phyloP scores from a whole-genome alignment of 2,113 vertebrate species.

The Xiphophorus hellerii region DNA sequence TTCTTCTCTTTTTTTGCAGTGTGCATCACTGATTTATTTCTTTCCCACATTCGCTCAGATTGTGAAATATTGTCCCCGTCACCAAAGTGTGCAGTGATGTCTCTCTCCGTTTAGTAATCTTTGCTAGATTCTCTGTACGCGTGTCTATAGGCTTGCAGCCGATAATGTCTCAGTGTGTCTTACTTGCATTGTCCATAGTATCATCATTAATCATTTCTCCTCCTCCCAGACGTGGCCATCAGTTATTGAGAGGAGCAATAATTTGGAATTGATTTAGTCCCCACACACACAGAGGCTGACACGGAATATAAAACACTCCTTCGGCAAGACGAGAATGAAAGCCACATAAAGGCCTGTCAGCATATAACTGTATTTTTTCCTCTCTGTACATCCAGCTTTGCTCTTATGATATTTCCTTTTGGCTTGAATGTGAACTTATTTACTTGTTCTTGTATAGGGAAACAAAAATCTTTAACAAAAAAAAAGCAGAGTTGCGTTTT shows the following conservation, averaged over 20 bases:
- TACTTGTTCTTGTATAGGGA: constrained; percentile 47
- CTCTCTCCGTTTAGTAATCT: constrained; percentile 48
- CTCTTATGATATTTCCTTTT: background rate
- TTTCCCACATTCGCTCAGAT: background rate
- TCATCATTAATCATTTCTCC: constrained; percentile 77
- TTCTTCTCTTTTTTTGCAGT: no score
- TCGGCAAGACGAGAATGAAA: constrained; percentile 53
- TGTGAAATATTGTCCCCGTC: constrained; percentile 13
- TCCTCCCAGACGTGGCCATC: constrained; percentile 66
- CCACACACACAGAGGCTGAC: constrained; percentile 43
- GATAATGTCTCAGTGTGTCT: constrained; percentile 69
- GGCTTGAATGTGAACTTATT: constrained; percentile 34
- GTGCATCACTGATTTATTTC: background rate
- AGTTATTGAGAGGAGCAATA: constrained; percentile 77
- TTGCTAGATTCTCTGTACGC: constrained; percentile 45
- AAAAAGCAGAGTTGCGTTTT: constrained; percentile 25
- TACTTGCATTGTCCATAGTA: constrained; percentile 75
- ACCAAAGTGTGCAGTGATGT: constrained; percentile 39
- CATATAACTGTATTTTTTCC: constrained; percentile 8
- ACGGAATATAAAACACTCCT: constrained; percentile 65
- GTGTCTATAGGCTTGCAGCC: constrained; percentile 38
- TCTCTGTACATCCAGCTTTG: no score
- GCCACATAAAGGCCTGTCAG: constrained; percentile 61
- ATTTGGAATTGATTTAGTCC: constrained; percentile 80
- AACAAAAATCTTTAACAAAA: constrained; percentile 36